Evolutionary conservation across 2,888 invertebrate species (phyloP).

Genomic region (Microctonus hyperodae): DNA sequence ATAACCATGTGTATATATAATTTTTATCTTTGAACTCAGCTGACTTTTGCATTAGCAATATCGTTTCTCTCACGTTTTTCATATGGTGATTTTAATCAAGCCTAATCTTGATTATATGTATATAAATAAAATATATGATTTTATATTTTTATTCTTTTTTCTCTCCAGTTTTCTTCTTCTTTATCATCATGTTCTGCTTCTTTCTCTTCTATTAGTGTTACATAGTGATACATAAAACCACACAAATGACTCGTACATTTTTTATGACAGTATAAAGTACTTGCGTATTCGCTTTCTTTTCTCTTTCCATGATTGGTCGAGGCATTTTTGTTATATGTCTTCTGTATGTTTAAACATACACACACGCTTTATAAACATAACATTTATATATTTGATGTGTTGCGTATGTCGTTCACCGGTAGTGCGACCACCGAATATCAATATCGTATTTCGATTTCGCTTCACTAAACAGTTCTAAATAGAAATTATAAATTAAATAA

Average conservation of each 20-base stretch:
- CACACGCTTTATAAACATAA: neutral
- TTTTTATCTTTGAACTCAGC: neutral
- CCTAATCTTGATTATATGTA: neutral
- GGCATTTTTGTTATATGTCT: neutral
- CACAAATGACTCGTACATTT: neutral
- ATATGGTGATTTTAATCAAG: neutral
- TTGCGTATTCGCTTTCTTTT: conserved; percentile 29
- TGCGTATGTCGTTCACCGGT: conserved; percentile 24
- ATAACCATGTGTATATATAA: neutral
- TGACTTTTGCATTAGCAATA: no score
- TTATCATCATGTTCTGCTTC: neutral
- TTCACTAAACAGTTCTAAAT: neutral
- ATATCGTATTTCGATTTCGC: conserved; percentile 28
- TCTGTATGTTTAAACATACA: neutral
- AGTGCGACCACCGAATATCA: conserved; percentile 28
- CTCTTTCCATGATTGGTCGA: conserved; percentile 26
- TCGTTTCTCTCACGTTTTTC: no score
- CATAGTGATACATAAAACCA: neutral
- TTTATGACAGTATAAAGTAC: conserved; percentile 5
- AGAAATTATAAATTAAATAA: neutral
- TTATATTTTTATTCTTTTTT: neutral
- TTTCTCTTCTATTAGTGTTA: neutral
- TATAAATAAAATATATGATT: no score
- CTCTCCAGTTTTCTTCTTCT: neutral
- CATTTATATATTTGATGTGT: conserved; percentile 7